These are phyloP conservation scores for Tryphoninae sp. DNA, from an alignment of 2,888 invertebrate genomes.

Conservation along the genomic window DNA sequence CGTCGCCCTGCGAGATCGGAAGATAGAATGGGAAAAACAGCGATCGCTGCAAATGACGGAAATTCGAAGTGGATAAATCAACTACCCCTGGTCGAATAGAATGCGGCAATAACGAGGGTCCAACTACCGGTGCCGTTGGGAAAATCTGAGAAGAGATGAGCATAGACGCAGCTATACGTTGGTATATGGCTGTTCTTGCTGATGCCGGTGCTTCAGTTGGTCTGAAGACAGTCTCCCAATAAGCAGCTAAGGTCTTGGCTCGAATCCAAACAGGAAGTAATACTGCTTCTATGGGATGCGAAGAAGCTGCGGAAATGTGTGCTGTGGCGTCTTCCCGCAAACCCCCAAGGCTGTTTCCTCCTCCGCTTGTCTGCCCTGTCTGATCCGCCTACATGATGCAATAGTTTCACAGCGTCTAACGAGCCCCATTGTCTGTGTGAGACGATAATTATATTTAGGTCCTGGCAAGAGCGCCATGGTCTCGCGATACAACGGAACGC, in stretches of 20 bases:
- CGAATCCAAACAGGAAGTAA: conserved; percentile 76
- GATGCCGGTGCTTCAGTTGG: conserved; percentile 38
- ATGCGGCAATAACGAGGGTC: conserved; percentile 31
- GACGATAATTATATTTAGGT: conserved; percentile 76
- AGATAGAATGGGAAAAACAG: conserved; percentile 9
- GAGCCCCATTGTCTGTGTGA: conserved; percentile 76
- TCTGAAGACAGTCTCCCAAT: conserved; percentile 69
- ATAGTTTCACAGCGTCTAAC: conserved; percentile 73
- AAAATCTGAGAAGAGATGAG: conserved; percentile 56
- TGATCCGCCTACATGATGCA: conserved; percentile 58
- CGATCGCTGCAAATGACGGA: conserved; percentile 32
- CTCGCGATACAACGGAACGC: conserved; percentile 46
- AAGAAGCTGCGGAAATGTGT: conserved; percentile 57
- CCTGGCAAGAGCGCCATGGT: not conserved
- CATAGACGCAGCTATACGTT: conserved; percentile 46
- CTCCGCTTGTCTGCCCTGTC: conserved; percentile 58
- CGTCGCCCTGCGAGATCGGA: not conserved
- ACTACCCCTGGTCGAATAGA: conserved; percentile 41
- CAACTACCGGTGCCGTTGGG: conserved; percentile 26
- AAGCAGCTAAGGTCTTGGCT: conserved; percentile 77
- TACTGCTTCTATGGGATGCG: conserved; percentile 68
- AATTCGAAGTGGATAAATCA: conserved; percentile 44
- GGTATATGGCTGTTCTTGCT: conserved; percentile 31
- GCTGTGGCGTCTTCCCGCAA: conserved; percentile 65
- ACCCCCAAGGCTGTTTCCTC: conserved; percentile 48